A percentile compares a stretch with the other conserved stretches of the same genome.
Evolutionary conservation across 2,888 invertebrate species (phyloP).

Genomic region (Eupithecia insigniata): DNA sequence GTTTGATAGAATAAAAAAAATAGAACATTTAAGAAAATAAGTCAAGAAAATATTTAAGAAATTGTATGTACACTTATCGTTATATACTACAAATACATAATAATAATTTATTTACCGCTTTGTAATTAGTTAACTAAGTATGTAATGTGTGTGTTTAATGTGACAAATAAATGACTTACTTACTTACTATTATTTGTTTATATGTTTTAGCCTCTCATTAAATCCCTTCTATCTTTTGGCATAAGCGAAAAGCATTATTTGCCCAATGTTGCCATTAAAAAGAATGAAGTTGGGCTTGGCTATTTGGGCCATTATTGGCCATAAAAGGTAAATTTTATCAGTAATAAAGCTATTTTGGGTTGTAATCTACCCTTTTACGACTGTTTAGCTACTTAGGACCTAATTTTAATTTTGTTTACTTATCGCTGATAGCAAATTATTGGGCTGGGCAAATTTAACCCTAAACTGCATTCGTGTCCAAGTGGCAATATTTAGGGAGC

Average conservation of each 20-base stretch:
- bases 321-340: slow-evolving; percentile 9
- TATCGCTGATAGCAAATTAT: neutral
- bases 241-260: neutral
- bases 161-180: too few relatives aligned
- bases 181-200: too few relatives aligned
- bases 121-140: too few relatives aligned
- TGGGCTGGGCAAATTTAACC: neutral
- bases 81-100: too few relatives aligned
- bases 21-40: too few relatives aligned
- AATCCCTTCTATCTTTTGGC: too few relatives aligned
- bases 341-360: slow-evolving; percentile 1
- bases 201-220: too few relatives aligned
- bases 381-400: neutral
- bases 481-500: neutral
- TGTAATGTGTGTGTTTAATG: too few relatives aligned
- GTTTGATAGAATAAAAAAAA: too few relatives aligned
- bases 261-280: neutral
- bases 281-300: neutral
- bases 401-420: neutral
- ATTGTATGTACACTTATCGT: too few relatives aligned
- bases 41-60: too few relatives aligned
- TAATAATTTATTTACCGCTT: too few relatives aligned
- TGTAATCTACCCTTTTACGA: slow-evolving; percentile 5
- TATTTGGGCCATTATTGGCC: slow-evolving; percentile 3
- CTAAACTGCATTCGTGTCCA: neutral